These are phyloP conservation scores for Hydropsyche tenuis DNA, from an alignment of 1,140 invertebrate species.

Conservation along the genomic window DNA sequence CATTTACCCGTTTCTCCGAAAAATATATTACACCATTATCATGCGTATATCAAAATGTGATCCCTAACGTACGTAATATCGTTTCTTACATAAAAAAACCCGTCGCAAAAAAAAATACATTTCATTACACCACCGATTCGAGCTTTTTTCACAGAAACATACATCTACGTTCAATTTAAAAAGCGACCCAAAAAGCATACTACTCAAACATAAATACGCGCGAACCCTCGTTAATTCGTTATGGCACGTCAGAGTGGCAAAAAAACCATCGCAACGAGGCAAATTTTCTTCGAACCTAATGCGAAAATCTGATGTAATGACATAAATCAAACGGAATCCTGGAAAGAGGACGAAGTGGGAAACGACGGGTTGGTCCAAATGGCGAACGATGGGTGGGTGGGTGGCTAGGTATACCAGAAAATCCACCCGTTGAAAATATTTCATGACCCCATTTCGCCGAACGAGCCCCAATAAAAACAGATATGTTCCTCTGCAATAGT, in stretches of 20 bases:
- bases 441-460: conserved; percentile 30
- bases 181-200: too few relatives aligned
- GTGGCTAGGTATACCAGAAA: neutral
- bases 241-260: neutral
- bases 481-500: conserved; percentile 8
- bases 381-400: neutral
- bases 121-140: too few relatives aligned
- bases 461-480: conserved; percentile 29
- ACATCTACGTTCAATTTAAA: too few relatives aligned
- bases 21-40: too few relatives aligned
- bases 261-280: neutral
- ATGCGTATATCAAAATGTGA: too few relatives aligned
- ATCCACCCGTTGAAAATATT: conserved; percentile 29
- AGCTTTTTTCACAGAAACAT: too few relatives aligned
- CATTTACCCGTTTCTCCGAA: too few relatives aligned
- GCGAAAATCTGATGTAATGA: conserved; percentile 29
- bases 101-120: too few relatives aligned
- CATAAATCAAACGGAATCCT: conserved; percentile 23
- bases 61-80: too few relatives aligned
- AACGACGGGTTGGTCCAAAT: neutral
- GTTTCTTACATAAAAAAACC: too few relatives aligned
- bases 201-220: too few relatives aligned
- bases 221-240: too few relatives aligned
- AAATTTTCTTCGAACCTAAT: conserved; percentile 24
- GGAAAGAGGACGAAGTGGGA: neutral